Evolutionary conservation across 2,888 invertebrate species (phyloP).

Genomic region (Chrysomela aeneicollis): DNA sequence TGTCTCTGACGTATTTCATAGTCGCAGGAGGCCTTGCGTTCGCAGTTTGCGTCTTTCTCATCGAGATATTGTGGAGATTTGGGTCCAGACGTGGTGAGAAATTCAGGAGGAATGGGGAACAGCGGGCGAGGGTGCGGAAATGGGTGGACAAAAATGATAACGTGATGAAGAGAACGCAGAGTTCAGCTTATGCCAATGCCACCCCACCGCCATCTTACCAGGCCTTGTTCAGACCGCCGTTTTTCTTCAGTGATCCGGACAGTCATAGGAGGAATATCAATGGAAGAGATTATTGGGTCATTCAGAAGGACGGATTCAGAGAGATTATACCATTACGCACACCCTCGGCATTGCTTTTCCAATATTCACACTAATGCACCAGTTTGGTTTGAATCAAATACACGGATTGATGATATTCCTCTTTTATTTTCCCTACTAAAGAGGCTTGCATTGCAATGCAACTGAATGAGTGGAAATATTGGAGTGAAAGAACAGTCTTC

Average conservation of each 20-base stretch:
- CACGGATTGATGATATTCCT: background rate
- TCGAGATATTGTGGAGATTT: slow-evolving; percentile 64
- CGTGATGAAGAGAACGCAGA: slow-evolving; percentile 12
- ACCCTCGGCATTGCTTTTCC: slow-evolving; percentile 80
- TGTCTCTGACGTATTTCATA: slow-evolving; percentile 81
- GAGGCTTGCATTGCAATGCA: too few species aligned
- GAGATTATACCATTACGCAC: slow-evolving; percentile 76
- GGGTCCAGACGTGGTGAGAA: slow-evolving; percentile 21
- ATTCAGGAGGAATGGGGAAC: slow-evolving; percentile 11
- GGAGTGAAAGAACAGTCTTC: too few species aligned
- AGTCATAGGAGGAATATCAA: slow-evolving; percentile 70
- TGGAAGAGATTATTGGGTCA: slow-evolving; percentile 79
- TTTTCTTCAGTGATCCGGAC: slow-evolving; percentile 50
- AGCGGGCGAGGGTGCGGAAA: background rate
- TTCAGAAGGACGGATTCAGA: slow-evolving; percentile 68
- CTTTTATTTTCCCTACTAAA: background rate
- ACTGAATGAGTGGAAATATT: too few species aligned
- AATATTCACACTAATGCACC: slow-evolving; percentile 61
- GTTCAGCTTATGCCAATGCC: background rate
- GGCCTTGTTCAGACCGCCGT: slow-evolving; percentile 63
- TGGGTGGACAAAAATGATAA: slow-evolving; percentile 22
- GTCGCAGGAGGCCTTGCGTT: slow-evolving; percentile 75
- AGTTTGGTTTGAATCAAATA: background rate
- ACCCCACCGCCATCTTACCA: slow-evolving; percentile 74
- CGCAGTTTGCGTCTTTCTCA: slow-evolving; percentile 70